Base-by-base conservation (phyloP, 1,140 invertebrate genomes). In the Drosophila punjabiensis region DNA sequence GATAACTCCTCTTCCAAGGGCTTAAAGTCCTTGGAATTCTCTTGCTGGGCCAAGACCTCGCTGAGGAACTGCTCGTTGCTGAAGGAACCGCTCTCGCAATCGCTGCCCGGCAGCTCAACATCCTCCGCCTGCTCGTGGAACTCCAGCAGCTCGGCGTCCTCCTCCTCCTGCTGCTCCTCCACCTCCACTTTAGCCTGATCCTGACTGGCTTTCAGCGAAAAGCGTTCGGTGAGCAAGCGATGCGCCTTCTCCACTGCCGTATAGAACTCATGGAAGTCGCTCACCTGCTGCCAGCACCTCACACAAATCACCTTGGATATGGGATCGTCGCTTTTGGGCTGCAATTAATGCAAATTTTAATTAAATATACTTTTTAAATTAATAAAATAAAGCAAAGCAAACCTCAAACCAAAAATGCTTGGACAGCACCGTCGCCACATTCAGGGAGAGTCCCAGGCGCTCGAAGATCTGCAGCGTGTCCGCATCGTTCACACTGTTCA, bases 391-490 rank as follows among this genome's bases (percentile, higher is more conserved):
- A 8, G 24, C 24, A 1, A 20, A 0, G 10, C 33, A 20, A 20
- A 92, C 89, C 71, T 92, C 79, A 28, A 92, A 92, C 89, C 89
- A 92, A 65, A 92, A 92, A 35, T 92, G 78, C 55, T 92, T 89
- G 11, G 62, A 53, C 32, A 92, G 33, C 60, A 86, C 73, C 0
- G 52, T 50, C 5, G 90, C 76, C 35, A 86, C 68, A 48, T 86
- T 92, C 16, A 90, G 56, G 5, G 80, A 67, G 16, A 76, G 35
- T n/a, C 90, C 90, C 13, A 64, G 47, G 55, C 52, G 70, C 11
- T 76, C 85, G 20, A 92, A 92, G 52, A 92, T 92, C 30, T 86
- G 70, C 45, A 92, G 85, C 10, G 71, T 76, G 47, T 92, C 85
- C 28, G 60, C 63, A 45, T 92, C 85, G 41, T 59, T 69, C 28